Base-by-base conservation (phyloP, 2,888 invertebrate species). In the Chaitophorus viminalis region DNA sequence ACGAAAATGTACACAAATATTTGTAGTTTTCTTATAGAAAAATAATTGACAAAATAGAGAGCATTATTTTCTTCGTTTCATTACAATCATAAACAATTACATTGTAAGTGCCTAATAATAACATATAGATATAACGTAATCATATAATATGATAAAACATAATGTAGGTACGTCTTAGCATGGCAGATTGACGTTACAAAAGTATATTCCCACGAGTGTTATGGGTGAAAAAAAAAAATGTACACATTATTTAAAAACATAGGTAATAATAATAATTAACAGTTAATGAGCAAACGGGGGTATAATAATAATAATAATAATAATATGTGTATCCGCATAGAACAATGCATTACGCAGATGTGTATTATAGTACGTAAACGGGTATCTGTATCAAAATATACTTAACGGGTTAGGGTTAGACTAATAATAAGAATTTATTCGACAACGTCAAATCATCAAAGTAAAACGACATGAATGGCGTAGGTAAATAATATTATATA, bases 1-100 rank as follows among this genome's bases (percentile, higher is more conserved):
- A 75, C 39, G 75, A 84, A 29, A 84, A 60, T 60, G 60, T 17
- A 65, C 31, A 31, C 25, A 39, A 0, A 29, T 8, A 72, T 72
- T 31, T 82, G 8, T 70, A 70, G 9, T 68, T 70, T 72, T 72
- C 31, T 46, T 68, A 39, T 79, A 79, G 18, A 70, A 81, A 72
- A 84, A 76, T 65, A 76, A 76, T 46, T 81, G 87, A 87, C 81
- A 87, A 81, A 81, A 54, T 87, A 87, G 87, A 87, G 87, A 87
- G 87, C 87, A 17, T 75, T 83, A 72, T 81, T 65, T 39, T 52
- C 70, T 76, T 85, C 68, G 60, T 33, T 77, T 77, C 46, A 84
- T 31, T 84, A 29, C n/a, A 87, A 33, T 81, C 65, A 79, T 39
- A 79, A 60, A 79, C 60, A 79, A 46, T 87, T 75, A 86, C n/a